phyloP scores from a whole-genome alignment of 2,113 vertebrate genomes.

The Crotalus horridus region DNA sequence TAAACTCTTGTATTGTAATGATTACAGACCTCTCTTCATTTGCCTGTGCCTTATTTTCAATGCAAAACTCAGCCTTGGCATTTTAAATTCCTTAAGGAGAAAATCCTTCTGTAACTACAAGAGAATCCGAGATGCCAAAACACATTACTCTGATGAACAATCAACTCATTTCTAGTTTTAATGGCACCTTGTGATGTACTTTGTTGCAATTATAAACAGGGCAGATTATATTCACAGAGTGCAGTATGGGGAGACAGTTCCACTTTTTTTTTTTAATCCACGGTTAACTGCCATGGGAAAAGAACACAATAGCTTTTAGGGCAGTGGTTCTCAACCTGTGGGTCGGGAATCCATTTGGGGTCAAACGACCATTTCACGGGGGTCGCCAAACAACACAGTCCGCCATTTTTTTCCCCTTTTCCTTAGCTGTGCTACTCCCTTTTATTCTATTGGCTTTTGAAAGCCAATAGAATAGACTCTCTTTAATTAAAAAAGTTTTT shows the following conservation, averaged over 20 bases:
- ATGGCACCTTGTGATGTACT: neutral
- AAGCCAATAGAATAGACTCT: no score
- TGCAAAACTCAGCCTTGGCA: conserved; percentile 27
- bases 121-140: conserved; percentile 12
- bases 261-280: neutral
- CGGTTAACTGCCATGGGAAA: conserved; percentile 15
- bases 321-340: no score
- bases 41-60: conserved; percentile 26
- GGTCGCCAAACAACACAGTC: no score
- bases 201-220: neutral
- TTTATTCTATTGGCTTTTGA: no score
- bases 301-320: neutral
- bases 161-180: neutral
- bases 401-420: no score
- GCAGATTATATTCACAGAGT: neutral
- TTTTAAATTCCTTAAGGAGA: conserved; percentile 28
- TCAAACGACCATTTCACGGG: no score
- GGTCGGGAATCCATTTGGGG: no score
- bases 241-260: neutral
- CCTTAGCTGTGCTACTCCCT: no score
- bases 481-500: no score
- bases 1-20: conserved; percentile 38
- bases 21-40: conserved; percentile 20
- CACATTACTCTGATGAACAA: neutral
- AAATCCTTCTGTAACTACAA: conserved; percentile 6